Base-by-base conservation (phyloP, 2,113 vertebrate species). In the Mystacornis crossleyi region DNA sequence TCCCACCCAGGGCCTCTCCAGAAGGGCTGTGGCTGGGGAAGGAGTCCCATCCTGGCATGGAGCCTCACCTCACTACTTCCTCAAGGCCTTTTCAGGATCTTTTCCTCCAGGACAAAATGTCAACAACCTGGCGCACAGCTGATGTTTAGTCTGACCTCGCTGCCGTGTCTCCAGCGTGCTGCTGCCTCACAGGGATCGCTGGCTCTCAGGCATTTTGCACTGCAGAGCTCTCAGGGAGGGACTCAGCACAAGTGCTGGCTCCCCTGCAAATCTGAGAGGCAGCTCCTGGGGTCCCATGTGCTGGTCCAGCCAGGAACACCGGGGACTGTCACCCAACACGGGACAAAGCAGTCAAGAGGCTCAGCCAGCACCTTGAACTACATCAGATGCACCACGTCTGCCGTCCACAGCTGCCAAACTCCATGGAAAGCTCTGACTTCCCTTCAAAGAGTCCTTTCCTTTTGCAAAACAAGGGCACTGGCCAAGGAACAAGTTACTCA, bases 61-160 rank as follows among this genome's bases (percentile, higher is more conserved):
- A 89, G 43, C 72, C 54, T 69, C 9, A 1, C 38, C 29, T 91
- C n/a, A 6, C 58, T 50, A 42, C 54, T 33, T 90, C 55, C 33
- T 81, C 86, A 65, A 90, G 74, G 61, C 48, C 89, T 86, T 79
- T 51, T 72, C 50, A 54, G 67, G 89, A 94, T 73, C 51, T 89
- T 80, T 94, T 69, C 45, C 50, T 94, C 40, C 62, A 33, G 75
- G 42, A 36, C n/a, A 86, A 83, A 86, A 69, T 29, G 65, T 91
- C 80, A 89, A 81, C 64, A 77, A 26, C 72, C 60, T 58, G 58
- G 64, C 4, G 0, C 26, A 14, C 53, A 81, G 75, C 75, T 67
- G 89, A 40, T 85, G 66, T 96, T 96, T 92, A 92, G 91, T 92
- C 95, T 95, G 80, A 85, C 66, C 57, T 64, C 1, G 0, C 43